Conservation (phyloP, 2,797 vertebrate genomes). For the Peromyscus eremicus region DNA sequence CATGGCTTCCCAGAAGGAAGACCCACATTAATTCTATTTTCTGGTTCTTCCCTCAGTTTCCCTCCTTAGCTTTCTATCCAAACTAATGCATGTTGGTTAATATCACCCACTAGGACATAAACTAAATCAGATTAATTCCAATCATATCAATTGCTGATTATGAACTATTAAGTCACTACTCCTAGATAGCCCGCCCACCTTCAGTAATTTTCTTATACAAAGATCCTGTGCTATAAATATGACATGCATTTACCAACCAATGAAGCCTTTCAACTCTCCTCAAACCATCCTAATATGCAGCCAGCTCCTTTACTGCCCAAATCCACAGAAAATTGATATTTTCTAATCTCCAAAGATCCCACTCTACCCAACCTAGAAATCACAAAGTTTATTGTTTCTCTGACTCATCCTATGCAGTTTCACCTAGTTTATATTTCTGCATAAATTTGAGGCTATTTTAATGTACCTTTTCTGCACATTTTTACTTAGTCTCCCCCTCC, state of each 20-base stretch:
- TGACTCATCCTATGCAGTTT: conserved; percentile 67
- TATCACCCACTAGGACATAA: neutral
- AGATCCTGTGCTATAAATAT: neutral
- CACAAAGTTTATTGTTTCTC: conserved; percentile 70
- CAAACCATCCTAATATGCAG: neutral
- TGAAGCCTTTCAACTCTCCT: neutral
- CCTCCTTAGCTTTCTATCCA: neutral
- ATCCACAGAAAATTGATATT: conserved; percentile 19
- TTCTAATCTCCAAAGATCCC: conserved; percentile 5
- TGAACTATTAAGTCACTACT: neutral
- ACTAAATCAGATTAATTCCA: conserved; percentile 24
- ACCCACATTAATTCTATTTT: neutral
- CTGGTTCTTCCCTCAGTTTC: neutral
- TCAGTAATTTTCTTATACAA: conserved; percentile 1
- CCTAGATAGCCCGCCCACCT: neutral
- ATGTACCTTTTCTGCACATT: conserved; percentile 63
- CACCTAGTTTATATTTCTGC: conserved; percentile 74
- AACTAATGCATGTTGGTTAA: neutral
- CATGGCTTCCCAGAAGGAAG: neutral
- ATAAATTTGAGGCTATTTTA: conserved; percentile 79
- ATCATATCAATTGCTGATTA: neutral
- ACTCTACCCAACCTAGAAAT: conserved; percentile 64
- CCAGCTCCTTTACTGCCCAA: neutral
- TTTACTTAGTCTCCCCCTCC: conserved; percentile 44
- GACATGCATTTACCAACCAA: neutral